Conservation (phyloP, 1,140 invertebrate genomes). For the Cyphomyrmex costatus region DNA sequence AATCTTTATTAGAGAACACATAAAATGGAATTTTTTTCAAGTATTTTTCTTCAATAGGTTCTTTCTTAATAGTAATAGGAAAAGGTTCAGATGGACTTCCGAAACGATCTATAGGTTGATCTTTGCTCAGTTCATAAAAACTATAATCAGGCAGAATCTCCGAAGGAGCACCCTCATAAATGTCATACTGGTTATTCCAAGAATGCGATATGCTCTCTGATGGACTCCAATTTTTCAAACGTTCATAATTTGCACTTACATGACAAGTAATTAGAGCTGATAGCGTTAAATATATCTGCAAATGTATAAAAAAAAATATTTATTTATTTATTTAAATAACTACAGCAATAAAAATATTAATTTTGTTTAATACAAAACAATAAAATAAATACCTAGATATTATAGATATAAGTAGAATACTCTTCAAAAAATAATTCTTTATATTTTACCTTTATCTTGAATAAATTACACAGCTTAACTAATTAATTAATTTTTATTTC, state of each 20-base stretch:
- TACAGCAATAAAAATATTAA: neutral
- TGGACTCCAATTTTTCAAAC: neutral
- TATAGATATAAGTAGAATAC: neutral
- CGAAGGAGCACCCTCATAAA: constrained; percentile 45
- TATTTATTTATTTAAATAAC: neutral
- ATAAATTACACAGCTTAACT: too few relatives aligned
- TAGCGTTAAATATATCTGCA: constrained; percentile 34
- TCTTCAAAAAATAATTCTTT: neutral
- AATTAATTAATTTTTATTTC: too few relatives aligned
- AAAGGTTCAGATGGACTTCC: constrained; percentile 6
- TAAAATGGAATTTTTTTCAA: constrained; percentile 78
- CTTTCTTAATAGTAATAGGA: constrained; percentile 63
- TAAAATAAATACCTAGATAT: neutral
- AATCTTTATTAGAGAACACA: constrained; percentile 61
- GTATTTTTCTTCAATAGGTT: constrained; percentile 76
- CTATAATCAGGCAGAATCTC: constrained; percentile 23
- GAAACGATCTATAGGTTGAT: neutral
- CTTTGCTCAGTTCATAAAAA: neutral
- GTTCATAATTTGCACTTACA: constrained; percentile 34
- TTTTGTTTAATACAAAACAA: neutral
- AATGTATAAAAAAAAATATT: neutral
- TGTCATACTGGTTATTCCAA: constrained; percentile 15
- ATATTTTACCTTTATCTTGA: too few relatives aligned
- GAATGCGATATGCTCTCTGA: neutral
- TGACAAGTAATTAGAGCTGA: constrained; percentile 37